A percentile compares a stretch with the other conserved stretches of the same genome.
phyloP scores from a whole-genome alignment of 2,888 invertebrate species.

The Netelia virgata region DNA sequence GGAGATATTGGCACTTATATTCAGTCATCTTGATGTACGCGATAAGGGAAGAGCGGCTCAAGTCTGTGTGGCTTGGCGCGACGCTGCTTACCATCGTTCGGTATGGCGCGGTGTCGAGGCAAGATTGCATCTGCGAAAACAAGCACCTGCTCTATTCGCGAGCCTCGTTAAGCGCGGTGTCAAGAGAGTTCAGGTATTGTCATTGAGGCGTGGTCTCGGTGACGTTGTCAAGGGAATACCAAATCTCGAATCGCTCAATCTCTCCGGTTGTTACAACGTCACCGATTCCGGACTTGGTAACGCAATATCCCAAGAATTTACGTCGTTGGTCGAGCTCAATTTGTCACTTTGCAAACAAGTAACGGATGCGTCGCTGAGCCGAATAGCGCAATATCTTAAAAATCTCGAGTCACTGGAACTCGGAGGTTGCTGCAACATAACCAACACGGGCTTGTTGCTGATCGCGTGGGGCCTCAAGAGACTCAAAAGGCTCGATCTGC shows the following conservation, averaged over 20 bases:
- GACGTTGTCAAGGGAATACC: conserved; percentile 95
- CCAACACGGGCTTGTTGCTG: conserved; percentile 94
- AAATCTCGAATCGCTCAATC: conserved; percentile 94
- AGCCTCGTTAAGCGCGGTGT: conserved; percentile 95
- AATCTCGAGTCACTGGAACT: conserved; percentile 95
- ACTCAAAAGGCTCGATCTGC: conserved; percentile 93
- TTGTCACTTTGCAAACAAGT: conserved; percentile 97
- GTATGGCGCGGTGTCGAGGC: conserved; percentile 98
- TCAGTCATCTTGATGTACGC: conserved; percentile 94
- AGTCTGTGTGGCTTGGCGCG: conserved; percentile 95
- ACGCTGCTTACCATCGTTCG: conserved; percentile 95
- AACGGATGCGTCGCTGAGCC: conserved; percentile 94
- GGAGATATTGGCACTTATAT: conserved; percentile 96
- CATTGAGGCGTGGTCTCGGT: conserved; percentile 92
- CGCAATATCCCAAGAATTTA: conserved; percentile 92
- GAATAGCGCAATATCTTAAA: conserved; percentile 93
- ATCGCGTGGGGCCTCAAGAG: conserved; percentile 96
- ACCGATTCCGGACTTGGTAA: conserved; percentile 94
- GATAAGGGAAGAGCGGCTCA: conserved; percentile 96
- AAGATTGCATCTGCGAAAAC: conserved; percentile 93
- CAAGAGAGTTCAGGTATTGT: conserved; percentile 94
- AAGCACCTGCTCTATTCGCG: conserved; percentile 93
- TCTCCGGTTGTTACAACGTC: conserved; percentile 97
- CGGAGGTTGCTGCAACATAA: conserved; percentile 96
- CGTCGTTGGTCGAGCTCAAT: conserved; percentile 92